These are phyloP conservation scores for Umimayanthus kanabou DNA, from an alignment of 92 coral and sea anemone species.

Conservation along the genomic window DNA sequence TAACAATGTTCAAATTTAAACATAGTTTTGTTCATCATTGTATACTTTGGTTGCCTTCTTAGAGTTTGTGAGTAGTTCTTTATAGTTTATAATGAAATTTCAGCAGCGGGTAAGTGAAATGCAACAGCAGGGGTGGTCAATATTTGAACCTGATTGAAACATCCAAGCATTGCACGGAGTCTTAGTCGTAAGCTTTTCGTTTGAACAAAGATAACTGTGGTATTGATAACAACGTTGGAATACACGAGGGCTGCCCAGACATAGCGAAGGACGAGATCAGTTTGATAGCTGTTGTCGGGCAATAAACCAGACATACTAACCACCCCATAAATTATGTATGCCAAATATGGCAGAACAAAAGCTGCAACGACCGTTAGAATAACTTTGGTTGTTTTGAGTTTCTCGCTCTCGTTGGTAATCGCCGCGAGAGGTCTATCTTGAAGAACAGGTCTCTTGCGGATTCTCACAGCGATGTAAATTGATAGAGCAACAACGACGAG, in stretches of 20 bases:
- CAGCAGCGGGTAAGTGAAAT: no score
- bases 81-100: no score
- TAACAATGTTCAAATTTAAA: no score
- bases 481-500: neutral
- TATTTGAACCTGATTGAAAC: no score
- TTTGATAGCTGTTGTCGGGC: neutral
- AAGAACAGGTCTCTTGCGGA: neutral
- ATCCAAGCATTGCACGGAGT: no score
- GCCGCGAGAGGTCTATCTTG: neutral
- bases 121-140: no score
- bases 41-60: no score
- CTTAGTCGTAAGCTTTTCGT: no score
- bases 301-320: neutral
- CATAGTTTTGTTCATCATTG: no score
- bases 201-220: neutral
- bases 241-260: neutral
- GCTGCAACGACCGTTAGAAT: neutral
- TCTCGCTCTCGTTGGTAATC: neutral
- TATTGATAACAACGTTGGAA: neutral
- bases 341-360: conserved; percentile 4
- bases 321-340: neutral
- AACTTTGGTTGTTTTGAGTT: neutral
- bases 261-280: neutral
- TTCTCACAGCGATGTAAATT: neutral
- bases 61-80: no score